These are phyloP conservation scores for Streptopelia turtur DNA, from an alignment of 2,797 vertebrate species.

Conservation along the genomic window DNA sequence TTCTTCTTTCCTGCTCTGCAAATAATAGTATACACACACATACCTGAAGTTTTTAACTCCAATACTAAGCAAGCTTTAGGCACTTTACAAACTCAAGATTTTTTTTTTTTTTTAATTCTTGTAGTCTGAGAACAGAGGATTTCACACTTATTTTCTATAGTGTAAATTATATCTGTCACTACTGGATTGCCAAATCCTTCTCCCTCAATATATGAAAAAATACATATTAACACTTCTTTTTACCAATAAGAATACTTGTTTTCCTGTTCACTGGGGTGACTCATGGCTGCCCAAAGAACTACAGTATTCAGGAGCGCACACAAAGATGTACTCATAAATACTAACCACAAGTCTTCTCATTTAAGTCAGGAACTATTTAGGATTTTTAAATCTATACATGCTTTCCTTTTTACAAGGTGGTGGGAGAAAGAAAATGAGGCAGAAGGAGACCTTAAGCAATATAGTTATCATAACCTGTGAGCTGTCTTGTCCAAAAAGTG, in stretches of 20 bases:
- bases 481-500: conserved; percentile 85
- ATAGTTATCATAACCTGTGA: conserved; percentile 83
- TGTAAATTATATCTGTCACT: background rate
- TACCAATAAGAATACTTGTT: background rate
- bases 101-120: background rate
- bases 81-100: background rate
- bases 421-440: background rate
- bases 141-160: background rate
- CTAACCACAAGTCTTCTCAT: background rate
- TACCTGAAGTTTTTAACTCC: background rate
- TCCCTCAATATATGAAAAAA: background rate
- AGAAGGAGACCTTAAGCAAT: conserved; percentile 11
- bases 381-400: background rate
- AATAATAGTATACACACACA: background rate
- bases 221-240: background rate
- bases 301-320: background rate
- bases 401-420: background rate
- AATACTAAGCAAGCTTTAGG: background rate
- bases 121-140: background rate
- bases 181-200: background rate
- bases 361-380: background rate
- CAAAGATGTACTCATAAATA: rapidly evolving
- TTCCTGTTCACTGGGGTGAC: background rate
- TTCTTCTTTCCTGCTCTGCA: background rate
- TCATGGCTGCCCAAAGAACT: background rate